phyloP scores from a whole-genome alignment of 2,113 vertebrate species.

The Hypocryptadius cinnamomeus region DNA sequence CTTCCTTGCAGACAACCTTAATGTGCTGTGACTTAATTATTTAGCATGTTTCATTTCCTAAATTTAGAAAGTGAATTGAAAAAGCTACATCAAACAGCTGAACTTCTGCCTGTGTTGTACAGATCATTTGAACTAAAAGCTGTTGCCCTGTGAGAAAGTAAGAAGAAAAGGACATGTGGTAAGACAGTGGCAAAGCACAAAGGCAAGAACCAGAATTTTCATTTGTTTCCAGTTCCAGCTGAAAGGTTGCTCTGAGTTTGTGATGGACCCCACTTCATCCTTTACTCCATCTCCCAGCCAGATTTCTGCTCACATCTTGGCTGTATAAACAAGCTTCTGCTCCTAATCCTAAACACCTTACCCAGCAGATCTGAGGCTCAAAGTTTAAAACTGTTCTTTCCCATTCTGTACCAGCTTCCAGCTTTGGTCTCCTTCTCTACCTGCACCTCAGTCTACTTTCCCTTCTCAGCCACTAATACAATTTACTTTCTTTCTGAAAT shows the following conservation, averaged over 20 bases:
- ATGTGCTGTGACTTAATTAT: not conserved
- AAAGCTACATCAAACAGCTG: not conserved
- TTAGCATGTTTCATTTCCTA: not conserved
- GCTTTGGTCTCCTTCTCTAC: not conserved
- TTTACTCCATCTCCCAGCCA: not conserved
- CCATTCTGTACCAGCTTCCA: not conserved
- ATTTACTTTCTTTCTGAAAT: not conserved
- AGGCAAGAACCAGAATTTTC: not conserved
- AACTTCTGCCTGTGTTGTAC: not conserved
- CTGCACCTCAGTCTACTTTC: not conserved
- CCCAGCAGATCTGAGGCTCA: not conserved
- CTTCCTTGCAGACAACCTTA: not conserved
- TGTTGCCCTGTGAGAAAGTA: not conserved
- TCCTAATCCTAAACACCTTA: not conserved
- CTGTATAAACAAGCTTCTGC: not conserved
- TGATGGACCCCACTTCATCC: too few species aligned
- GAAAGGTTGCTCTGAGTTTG: not conserved
- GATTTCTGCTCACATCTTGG: not conserved
- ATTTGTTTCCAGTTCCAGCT: not conserved
- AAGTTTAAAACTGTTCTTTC: not conserved
- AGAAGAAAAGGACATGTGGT: not conserved
- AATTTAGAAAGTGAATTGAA: not conserved
- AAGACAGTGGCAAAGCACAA: not conserved
- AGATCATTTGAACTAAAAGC: not conserved
- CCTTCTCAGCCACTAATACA: not conserved